phyloP scores from a whole-genome alignment of 2,113 vertebrate genomes.

The Ictidomys tridecemlineatus region DNA sequence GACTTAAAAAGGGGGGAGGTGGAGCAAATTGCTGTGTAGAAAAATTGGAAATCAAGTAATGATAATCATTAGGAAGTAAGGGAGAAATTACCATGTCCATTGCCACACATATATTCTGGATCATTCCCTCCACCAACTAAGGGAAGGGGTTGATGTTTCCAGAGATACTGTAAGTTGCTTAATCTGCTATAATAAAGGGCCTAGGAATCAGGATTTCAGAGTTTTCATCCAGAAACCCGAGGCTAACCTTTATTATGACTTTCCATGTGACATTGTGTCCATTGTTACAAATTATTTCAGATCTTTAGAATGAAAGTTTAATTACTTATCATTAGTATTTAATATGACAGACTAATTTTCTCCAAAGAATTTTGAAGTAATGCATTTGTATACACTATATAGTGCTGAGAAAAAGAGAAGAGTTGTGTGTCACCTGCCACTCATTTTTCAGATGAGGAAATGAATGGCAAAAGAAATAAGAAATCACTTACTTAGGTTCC shows the following conservation, averaged over 20 bases:
- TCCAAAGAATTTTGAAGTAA: slow-evolving; percentile 39
- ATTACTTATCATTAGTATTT: slow-evolving; percentile 3
- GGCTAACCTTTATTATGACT: slow-evolving; percentile 51
- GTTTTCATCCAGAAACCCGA: slow-evolving; percentile 41
- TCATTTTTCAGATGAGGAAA: slow-evolving; percentile 47
- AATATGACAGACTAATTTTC: background rate
- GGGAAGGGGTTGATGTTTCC: slow-evolving; percentile 25
- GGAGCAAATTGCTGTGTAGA: background rate
- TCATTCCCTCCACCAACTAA: background rate
- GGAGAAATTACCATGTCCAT: background rate
- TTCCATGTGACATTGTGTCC: slow-evolving; percentile 17
- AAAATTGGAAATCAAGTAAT: slow-evolving; percentile 35
- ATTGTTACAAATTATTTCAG: slow-evolving; percentile 36
- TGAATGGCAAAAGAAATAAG: background rate
- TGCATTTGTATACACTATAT: background rate
- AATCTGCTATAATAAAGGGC: slow-evolving; percentile 23
- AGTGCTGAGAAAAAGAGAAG: background rate
- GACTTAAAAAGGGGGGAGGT: background rate
- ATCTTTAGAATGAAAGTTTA: slow-evolving; percentile 33
- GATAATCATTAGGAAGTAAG: background rate
- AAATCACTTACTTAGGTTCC: slow-evolving; percentile 15
- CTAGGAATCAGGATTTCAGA: background rate
- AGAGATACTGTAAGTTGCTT: background rate
- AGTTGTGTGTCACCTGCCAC: background rate
- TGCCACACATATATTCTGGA: background rate